Conservation (phyloP, 2,797 vertebrate species). For the Cottoperca gobio region DNA sequence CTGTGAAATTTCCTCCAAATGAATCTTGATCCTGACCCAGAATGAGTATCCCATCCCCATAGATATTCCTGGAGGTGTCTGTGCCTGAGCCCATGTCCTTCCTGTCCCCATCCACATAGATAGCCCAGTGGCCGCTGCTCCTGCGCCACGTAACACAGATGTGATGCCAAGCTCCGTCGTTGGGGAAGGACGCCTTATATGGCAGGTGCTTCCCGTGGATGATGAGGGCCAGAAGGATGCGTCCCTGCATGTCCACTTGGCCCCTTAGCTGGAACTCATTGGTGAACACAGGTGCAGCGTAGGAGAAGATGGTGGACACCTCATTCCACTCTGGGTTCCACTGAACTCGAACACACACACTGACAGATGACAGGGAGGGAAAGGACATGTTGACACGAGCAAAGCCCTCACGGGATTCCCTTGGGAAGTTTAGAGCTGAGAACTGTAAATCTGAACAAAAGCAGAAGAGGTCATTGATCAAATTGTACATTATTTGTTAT, state of each 20-base stretch:
- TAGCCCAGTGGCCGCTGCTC: constrained; percentile 82
- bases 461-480: neutral
- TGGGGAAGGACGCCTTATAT: constrained; percentile 85
- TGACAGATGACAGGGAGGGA: constrained; percentile 83
- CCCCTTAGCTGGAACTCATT: constrained; percentile 93
- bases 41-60: constrained; percentile 87
- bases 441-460: constrained; percentile 57
- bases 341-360: constrained; percentile 88
- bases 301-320: constrained; percentile 89
- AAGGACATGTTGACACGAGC: constrained; percentile 84
- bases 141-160: constrained; percentile 89
- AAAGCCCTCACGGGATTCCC: constrained; percentile 83
- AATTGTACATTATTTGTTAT: neutral
- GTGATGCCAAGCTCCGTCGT: constrained; percentile 90
- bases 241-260: constrained; percentile 77
- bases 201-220: constrained; percentile 90
- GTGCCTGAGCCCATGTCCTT: constrained; percentile 77
- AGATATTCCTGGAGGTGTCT: constrained; percentile 79
- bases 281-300: constrained; percentile 84
- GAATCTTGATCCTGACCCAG: constrained; percentile 95
- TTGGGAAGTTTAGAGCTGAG: constrained; percentile 83
- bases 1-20: constrained; percentile 91
- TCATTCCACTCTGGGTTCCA: constrained; percentile 83
- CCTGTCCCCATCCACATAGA: constrained; percentile 86
- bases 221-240: constrained; percentile 87